Conservation (phyloP, 1,140 invertebrate species). For the Rhyzopertha dominica region DNA sequence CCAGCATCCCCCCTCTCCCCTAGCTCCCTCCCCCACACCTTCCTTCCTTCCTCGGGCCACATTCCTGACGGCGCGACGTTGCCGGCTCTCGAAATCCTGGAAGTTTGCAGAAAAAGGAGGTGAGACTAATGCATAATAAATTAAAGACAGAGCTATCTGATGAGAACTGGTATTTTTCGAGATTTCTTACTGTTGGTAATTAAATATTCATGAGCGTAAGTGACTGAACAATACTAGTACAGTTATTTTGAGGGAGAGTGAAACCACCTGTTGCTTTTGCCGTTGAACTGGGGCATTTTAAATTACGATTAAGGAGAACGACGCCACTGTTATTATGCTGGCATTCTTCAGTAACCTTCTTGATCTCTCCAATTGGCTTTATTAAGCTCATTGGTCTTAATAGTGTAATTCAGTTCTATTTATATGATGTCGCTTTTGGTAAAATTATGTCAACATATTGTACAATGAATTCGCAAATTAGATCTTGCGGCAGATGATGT, state of each 20-base stretch:
- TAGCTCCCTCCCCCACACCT: conserved; percentile 27
- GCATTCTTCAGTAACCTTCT: conserved; percentile 25
- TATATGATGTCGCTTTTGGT: conserved; percentile 18
- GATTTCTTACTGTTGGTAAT: no score
- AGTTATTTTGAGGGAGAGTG: no score
- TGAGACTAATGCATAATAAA: no score
- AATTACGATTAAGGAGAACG: conserved; percentile 21
- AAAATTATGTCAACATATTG: conserved; percentile 13
- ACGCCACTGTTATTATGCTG: conserved; percentile 25
- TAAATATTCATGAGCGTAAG: no score
- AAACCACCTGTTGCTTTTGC: no score
- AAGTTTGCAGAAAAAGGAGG: no score
- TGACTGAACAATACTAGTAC: no score
- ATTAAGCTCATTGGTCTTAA: conserved; percentile 26
- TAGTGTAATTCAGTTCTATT: conserved; percentile 20
- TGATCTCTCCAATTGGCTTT: conserved; percentile 26
- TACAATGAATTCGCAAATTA: background rate
- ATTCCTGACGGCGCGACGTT: no score
- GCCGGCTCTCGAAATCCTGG: no score
- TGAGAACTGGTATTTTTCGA: no score
- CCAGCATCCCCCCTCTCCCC: conserved; percentile 35
- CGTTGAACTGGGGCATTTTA: conserved; percentile 15
- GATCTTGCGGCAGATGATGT: no score
- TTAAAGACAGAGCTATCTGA: no score
- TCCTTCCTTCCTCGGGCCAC: conserved; percentile 32